These are phyloP conservation scores for Acrobasis repandana DNA, from an alignment of 2,888 invertebrate genomes.

Conservation along the genomic window DNA sequence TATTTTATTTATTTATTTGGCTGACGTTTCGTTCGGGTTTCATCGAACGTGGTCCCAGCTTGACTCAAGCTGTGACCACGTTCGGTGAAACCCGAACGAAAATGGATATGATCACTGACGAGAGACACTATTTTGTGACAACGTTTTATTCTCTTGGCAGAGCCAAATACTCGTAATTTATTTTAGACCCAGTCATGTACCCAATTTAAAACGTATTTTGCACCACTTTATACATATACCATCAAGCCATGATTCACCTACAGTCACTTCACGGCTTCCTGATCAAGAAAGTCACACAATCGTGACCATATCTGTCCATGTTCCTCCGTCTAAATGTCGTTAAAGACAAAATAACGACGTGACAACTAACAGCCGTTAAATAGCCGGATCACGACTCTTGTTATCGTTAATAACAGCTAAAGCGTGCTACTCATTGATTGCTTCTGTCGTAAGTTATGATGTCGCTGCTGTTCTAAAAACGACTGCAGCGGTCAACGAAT, in stretches of 20 bases:
- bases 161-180: too few species aligned
- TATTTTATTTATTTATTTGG: too few species aligned
- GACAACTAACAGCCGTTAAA: conserved; percentile 13
- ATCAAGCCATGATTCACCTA: background rate
- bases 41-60: too few species aligned
- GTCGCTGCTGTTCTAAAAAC: background rate
- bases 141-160: too few species aligned
- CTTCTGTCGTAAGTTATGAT: background rate
- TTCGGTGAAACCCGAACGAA: too few species aligned
- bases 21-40: too few species aligned
- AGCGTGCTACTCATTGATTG: conserved; percentile 10
- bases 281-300: conserved; percentile 15
- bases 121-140: too few species aligned
- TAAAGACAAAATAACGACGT: conserved; percentile 15
- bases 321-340: conserved; percentile 1
- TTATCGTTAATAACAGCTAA: conserved; percentile 13
- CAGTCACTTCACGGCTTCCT: conserved; percentile 8
- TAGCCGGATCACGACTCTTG: conserved; percentile 15
- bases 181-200: too few species aligned
- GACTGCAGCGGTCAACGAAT: background rate
- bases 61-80: too few species aligned
- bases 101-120: too few species aligned
- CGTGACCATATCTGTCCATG: conserved; percentile 3
- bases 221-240: background rate
- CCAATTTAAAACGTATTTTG: too few species aligned